A percentile compares a stretch with the other conserved stretches of the same genome.
Conservation (phyloP, 2,888 invertebrate genomes). For the Caradrina clavipalpis region DNA sequence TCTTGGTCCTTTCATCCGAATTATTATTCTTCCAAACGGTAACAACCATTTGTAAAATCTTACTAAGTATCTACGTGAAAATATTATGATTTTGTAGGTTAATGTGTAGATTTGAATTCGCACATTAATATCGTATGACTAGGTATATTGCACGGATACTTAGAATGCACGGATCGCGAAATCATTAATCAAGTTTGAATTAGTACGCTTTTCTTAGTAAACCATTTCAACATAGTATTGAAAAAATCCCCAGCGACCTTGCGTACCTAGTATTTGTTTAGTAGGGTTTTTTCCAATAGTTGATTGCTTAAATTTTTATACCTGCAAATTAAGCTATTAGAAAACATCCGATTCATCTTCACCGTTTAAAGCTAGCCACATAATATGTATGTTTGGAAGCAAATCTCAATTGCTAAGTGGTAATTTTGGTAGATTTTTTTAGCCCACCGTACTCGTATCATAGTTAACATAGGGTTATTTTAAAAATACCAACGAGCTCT, state of each 20-base stretch:
- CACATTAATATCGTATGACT: slow-evolving; percentile 19
- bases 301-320: background rate
- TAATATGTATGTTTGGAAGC: background rate
- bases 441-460: background rate
- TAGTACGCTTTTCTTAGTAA: slow-evolving; percentile 23
- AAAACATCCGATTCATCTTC: background rate
- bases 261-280: slow-evolving; percentile 6
- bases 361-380: background rate
- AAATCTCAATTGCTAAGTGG: background rate
- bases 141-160: slow-evolving; percentile 37
- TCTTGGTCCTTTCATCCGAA: slow-evolving; percentile 20
- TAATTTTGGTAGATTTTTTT: slow-evolving; percentile 4
- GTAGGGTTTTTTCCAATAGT: slow-evolving; percentile 3
- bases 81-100: background rate
- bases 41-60: slow-evolving; percentile 11
- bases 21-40: slow-evolving; percentile 32
- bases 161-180: slow-evolving; percentile 23
- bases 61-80: background rate
- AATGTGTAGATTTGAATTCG: slow-evolving; percentile 24
- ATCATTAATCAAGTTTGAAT: slow-evolving; percentile 20
- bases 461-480: background rate
- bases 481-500: slow-evolving; percentile 18
- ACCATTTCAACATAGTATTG: slow-evolving; percentile 30
- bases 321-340: background rate
- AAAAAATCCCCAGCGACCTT: background rate